Base-by-base conservation (phyloP, 2,888 invertebrate genomes). In the Nesidiocoris tenuis region DNA sequence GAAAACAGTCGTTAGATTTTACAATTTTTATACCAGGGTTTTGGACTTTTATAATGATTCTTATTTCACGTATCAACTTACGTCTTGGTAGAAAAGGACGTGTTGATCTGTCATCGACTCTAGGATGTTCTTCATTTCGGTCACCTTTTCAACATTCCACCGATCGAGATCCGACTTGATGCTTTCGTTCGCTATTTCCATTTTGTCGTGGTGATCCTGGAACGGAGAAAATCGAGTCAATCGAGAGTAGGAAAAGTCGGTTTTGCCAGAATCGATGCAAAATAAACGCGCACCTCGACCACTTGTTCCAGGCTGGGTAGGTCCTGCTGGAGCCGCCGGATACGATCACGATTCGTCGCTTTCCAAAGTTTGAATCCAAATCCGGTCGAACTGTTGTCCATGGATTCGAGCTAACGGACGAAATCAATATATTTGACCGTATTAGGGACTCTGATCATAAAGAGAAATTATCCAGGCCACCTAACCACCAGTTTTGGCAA, bases 181-280 rank as follows among this genome's bases (percentile, higher is more conserved):
- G 81, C 89, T 88, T 81, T 90, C 89, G 82, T 90, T 90, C 0
- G 90, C 89, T 81, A 89, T 89, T 82, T 90, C 90, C 63, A 89
- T 84, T 80, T 87, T 87, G 82, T 91, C 90, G 82, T 88, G 88
- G 72, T 83, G 84, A 63, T 83, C 81, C 85, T 86, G 78, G 7
- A 59, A 59, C 59, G 5, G 19, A 61, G 2, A 61, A 61, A 61
- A 19, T 21, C 22, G 7, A 61, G 2, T 39, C 39, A 39, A 39
- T 39, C 39, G 12, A 39, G 39, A 39, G 59, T 7, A 59, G 19
- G 64, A 55, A 22, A 64, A 64, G n/a, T n/a, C n/a, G n/a, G n/a
- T n/a, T n/a, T n/a, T n/a, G n/a, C n/a, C n/a, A n/a, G n/a, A n/a
- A n/a, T n/a, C 39, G 61, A 54, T 55, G 18, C 9, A 18, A 5